Evolutionary conservation across 2,888 invertebrate genomes (phyloP), one percentile per base, ranked within the genome.

Genomic region (Ophion ellenae): DNA sequence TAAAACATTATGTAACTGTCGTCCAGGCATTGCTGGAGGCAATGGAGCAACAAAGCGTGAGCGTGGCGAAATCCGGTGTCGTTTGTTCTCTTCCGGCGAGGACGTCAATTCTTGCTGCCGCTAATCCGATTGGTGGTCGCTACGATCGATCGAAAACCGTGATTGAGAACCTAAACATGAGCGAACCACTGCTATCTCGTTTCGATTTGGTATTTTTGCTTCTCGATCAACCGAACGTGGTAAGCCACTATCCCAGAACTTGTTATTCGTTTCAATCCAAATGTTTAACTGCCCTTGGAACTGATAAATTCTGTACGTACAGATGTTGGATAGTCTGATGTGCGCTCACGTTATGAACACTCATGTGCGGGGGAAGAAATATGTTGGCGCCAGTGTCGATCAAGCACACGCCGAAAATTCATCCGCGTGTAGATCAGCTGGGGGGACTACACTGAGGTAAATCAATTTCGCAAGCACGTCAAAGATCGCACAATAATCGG

Each of bases 151-250:
- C 97, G 0, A 98, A 98, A 94, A 97, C 98, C 17, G 96, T 99
- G 1, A 95, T 97, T 0, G 98, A 99, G 95, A 99, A 99, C 94
- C 95, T 99, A 85, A 97, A 97, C 94, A 96, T 99, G 89, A 96
- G 97, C 88, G 96, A 97, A 17, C 97, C 99, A 0, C 95, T 99
- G 79, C 94, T 99, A 20, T 98, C 98, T 2, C 95, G 99, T 93
- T 99, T 99, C 94, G 99, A 99, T 95, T 95, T 99, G 80, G 97
- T 98, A 70, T 99, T 98, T 93, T 97, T 99, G 87, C 95, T 99
- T 40, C 94, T 98, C 84, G 99, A 99, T 94, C 96, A 96, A 91
- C 97, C 98, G 6, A 96, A 98, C 93, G 96, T 97, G 95, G 97
- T 97, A 20, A 9, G 10, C 0, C 1, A 17, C 28, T 53, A 28